These are phyloP conservation scores for Drosophila cardini DNA, from an alignment of 1,140 invertebrate species.

Conservation along the genomic window DNA sequence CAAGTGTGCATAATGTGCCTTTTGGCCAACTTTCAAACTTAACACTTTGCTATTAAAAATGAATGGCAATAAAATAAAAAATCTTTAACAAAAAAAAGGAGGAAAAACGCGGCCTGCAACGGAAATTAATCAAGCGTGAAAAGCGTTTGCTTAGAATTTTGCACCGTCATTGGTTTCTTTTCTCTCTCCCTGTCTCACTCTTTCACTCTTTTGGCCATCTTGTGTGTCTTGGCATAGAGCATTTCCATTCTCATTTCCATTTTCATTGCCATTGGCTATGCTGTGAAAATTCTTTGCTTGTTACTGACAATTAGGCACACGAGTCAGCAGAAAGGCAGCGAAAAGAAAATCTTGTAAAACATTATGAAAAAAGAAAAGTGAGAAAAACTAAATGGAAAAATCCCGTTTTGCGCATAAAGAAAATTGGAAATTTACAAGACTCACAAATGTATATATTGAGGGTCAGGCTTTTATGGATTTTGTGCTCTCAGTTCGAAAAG, in stretches of 20 bases:
- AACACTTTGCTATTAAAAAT: constrained; percentile 77
- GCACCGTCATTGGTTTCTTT: constrained; percentile 72
- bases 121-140: constrained; percentile 78
- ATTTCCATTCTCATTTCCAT: constrained; percentile 39
- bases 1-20: constrained; percentile 70
- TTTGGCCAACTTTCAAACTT: constrained; percentile 70
- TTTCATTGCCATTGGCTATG: constrained; percentile 64
- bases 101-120: constrained; percentile 34
- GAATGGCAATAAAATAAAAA: constrained; percentile 69
- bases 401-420: constrained; percentile 37
- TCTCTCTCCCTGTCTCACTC: background rate
- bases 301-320: constrained; percentile 81
- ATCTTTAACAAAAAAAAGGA: constrained; percentile 35
- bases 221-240: constrained; percentile 20
- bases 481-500: background rate
- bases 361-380: constrained; percentile 23
- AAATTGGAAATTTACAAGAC: constrained; percentile 74
- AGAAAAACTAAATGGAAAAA: constrained; percentile 47
- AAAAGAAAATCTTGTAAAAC: constrained; percentile 21
- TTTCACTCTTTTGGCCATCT: background rate
- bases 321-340: constrained; percentile 70
- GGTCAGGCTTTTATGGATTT: constrained; percentile 62
- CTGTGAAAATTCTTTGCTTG: constrained; percentile 72
- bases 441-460: constrained; percentile 53
- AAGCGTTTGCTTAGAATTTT: constrained; percentile 75